Conservation (phyloP, 64 coral and sea anemone species). For the Stylophora pistillata region DNA sequence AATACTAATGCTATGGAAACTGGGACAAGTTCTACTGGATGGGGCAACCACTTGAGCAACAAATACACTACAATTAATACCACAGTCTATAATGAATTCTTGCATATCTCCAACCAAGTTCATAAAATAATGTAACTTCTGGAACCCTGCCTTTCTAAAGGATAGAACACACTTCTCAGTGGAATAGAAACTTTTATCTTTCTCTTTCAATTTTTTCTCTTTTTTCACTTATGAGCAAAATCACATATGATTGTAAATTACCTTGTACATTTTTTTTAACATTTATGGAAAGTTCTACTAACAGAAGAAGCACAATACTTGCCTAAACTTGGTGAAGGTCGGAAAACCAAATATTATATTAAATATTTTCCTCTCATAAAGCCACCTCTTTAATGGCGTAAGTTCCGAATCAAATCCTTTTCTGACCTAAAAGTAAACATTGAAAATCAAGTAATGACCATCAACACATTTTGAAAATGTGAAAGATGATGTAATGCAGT, state of each 20-base stretch:
- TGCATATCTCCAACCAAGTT: no score
- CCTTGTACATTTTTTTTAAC: not conserved
- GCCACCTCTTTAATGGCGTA: conserved; percentile 76
- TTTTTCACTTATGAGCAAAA: no score
- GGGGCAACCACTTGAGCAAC: no score
- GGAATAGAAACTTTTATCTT: no score
- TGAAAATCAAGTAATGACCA: not conserved
- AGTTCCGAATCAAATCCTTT: conserved; percentile 73
- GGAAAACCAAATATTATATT: conserved; percentile 65
- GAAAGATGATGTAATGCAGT: not conserved
- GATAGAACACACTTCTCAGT: no score
- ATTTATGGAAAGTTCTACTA: not conserved
- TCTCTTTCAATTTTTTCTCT: no score
- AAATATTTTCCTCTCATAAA: conserved; percentile 90
- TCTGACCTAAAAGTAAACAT: conserved; percentile 41
- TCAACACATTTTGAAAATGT: not conserved
- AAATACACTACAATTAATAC: no score
- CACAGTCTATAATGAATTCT: no score
- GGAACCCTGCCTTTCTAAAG: no score
- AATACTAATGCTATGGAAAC: no score
- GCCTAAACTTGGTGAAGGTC: conserved; percentile 92
- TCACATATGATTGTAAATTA: not conserved
- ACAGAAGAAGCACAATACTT: not conserved
- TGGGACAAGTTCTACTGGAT: no score
- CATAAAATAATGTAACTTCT: no score